Evolutionary conservation across 2,113 vertebrate genomes (phyloP).

Genomic region (Antechinus stuartii): DNA sequence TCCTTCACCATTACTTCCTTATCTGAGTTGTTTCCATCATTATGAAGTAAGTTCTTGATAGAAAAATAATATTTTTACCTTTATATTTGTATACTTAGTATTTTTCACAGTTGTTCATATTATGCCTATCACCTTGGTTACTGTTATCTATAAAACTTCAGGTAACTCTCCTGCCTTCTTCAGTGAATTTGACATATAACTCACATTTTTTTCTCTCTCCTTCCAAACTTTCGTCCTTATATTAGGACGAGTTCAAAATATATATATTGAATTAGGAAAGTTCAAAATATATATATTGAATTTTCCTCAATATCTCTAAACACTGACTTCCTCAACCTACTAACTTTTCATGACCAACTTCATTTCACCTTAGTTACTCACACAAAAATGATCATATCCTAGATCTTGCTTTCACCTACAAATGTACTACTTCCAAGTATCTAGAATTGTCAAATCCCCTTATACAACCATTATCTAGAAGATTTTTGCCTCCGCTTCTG

Average conservation of each 20-base stretch:
- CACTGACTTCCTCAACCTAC: neutral
- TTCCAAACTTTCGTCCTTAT: neutral
- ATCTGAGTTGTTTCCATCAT: neutral
- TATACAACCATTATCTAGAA: neutral
- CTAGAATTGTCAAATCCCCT: neutral
- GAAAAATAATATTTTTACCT: neutral
- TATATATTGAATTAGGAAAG: too few relatives aligned
- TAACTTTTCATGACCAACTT: neutral
- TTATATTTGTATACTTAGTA: neutral
- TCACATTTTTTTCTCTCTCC: neutral
- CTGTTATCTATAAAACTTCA: neutral
- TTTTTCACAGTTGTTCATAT: neutral
- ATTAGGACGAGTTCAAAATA: neutral
- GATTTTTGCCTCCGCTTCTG: neutral
- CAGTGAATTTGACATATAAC: neutral
- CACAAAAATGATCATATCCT: neutral
- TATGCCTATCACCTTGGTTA: neutral
- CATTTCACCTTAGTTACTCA: neutral
- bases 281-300: too few relatives aligned
- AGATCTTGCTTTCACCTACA: neutral
- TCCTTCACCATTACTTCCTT: neutral
- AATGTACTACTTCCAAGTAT: neutral
- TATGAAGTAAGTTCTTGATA: neutral
- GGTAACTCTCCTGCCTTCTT: neutral
- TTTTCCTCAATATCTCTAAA: too few relatives aligned